Conservation (phyloP, 2,888 invertebrate species). For the Drosophila villosipedis region DNA sequence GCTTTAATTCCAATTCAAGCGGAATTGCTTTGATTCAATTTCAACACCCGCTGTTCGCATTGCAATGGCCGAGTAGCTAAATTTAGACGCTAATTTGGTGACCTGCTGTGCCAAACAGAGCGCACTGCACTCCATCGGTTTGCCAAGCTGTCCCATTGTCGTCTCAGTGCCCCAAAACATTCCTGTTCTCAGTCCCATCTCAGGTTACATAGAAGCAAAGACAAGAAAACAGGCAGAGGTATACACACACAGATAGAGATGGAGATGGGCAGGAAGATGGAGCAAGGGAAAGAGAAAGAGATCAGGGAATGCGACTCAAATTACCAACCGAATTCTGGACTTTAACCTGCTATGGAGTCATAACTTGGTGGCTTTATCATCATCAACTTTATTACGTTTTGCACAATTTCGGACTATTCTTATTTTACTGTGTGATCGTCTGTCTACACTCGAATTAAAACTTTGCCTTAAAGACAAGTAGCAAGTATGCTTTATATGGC, state of each 20-base stretch:
- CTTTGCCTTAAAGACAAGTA: neutral
- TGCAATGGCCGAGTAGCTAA: slow-evolving; percentile 64
- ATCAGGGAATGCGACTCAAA: slow-evolving; percentile 30
- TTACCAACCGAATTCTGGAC: slow-evolving; percentile 28
- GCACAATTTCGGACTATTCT: slow-evolving; percentile 22
- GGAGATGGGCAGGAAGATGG: neutral
- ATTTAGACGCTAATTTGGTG: slow-evolving; percentile 75
- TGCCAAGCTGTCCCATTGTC: slow-evolving; percentile 16
- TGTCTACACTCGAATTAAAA: neutral
- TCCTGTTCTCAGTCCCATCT: slow-evolving; percentile 33
- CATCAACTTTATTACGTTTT: slow-evolving; percentile 38
- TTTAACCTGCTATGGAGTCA: slow-evolving; percentile 36
- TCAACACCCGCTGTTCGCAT: slow-evolving; percentile 41
- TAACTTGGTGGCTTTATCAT: slow-evolving; percentile 42
- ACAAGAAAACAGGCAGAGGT: neutral
- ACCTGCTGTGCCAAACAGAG: slow-evolving; percentile 57
- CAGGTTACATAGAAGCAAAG: slow-evolving; percentile 16
- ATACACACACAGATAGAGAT: neutral
- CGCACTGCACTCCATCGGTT: slow-evolving; percentile 11
- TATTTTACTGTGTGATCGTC: slow-evolving; percentile 5
- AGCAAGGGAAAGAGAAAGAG: neutral
- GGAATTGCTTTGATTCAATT: slow-evolving; percentile 34
- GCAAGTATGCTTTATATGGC: neutral
- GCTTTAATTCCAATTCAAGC: slow-evolving; percentile 19
- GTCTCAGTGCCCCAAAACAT: slow-evolving; percentile 16